Evolutionary conservation across 2,888 invertebrate species (phyloP), one percentile per base, ranked within the genome.

Genomic region (Eugnorisma glareosa): DNA sequence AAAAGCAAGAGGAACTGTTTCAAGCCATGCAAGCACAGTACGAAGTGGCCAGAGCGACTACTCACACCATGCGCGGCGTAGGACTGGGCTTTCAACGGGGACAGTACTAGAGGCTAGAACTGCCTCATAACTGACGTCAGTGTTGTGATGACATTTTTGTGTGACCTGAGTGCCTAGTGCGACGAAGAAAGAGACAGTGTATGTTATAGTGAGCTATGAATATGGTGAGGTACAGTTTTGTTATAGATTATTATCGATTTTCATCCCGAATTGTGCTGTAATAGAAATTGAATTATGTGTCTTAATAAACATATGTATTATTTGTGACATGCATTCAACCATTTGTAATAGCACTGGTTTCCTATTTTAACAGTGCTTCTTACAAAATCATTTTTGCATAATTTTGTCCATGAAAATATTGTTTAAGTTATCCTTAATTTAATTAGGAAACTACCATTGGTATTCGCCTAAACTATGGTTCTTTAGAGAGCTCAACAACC

Each of bases 1-100:
- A 97, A 89, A 98, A 98, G 88, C 98, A 98, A 83, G 98, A 99
- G 90, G 99, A 99, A 92, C 97, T 99, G 97, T 99, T 99, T 94
- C 97, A 97, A 86, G 98, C 98, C 70, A 98, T 99, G 98, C 99
- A 99, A 92, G 98, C 98, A 87, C 99, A 99, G 93, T 99, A 99
- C 92, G 99, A 99, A 94, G 99, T 99, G 73, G 99, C 99, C 0
- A 97, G 99, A 54, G 98, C 99, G 84, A 98, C 99, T 35, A 99
- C 99, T 0, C 99, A 99, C 95, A 99, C 99, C 18, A 99, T 99
- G 97, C 97, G 99, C 2, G 98, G 98, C 1, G 98, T 98, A 0
- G 98, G 98, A 0, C 96, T 98, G 51, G 98, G 98, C 71, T 98
- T 98, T 94, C 95, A 95, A 77, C 92, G 97, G 37, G 94, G 94